Conservation (phyloP, 2,797 vertebrate genomes). For the Australoheros facetus region DNA sequence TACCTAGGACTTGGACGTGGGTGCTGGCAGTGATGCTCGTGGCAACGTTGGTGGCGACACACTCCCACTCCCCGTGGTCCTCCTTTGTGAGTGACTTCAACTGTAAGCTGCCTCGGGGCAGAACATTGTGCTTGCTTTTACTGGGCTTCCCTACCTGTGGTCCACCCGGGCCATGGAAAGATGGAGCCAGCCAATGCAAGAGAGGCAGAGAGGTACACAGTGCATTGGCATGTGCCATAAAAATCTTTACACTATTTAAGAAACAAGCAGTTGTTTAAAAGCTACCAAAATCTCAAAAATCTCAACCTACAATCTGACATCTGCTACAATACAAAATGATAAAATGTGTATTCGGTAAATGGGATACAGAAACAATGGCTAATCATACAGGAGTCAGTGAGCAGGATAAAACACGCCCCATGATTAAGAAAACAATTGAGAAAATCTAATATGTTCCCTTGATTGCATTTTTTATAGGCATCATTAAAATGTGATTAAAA, state of each 20-base stretch:
- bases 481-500: slow-evolving; percentile 57
- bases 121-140: slow-evolving; percentile 97
- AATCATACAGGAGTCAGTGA: slow-evolving; percentile 12
- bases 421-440: slow-evolving; percentile 41
- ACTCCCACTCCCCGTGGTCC: slow-evolving; percentile 99
- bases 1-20: slow-evolving; percentile 97
- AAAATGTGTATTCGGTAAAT: not conserved
- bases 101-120: slow-evolving; percentile 95
- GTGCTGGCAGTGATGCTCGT: slow-evolving; percentile 99
- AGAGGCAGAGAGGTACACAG: slow-evolving; percentile 3
- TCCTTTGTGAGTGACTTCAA: slow-evolving; percentile 97
- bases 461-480: slow-evolving; percentile 49
- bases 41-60: slow-evolving; percentile 96
- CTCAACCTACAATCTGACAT: not conserved
- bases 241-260: not conserved
- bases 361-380: slow-evolving; percentile 28
- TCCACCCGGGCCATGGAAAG: not conserved
- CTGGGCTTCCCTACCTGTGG: slow-evolving; percentile 96
- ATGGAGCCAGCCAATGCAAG: slow-evolving; percentile 7
- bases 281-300: not conserved
- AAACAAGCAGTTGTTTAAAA: not conserved
- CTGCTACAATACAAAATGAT: slow-evolving; percentile 7
- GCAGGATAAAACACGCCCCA: slow-evolving; percentile 22
- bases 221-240: not conserved
- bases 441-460: slow-evolving; percentile 34